These are phyloP conservation scores for Pantala flavescens DNA, from an alignment of 1,140 invertebrate genomes.

Conservation along the genomic window DNA sequence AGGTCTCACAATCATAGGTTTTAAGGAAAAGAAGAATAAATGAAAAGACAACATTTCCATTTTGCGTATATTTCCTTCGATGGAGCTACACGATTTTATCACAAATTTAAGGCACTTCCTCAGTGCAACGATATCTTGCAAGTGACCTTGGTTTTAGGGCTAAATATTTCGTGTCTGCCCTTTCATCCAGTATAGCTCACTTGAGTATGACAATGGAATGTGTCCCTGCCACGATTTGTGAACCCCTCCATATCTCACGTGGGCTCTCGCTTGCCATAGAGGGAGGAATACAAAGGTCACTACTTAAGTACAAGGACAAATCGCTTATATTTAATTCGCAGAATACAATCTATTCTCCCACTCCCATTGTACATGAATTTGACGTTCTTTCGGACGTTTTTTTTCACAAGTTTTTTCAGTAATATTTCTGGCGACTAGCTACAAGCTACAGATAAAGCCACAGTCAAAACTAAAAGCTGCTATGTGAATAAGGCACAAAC, in stretches of 20 bases:
- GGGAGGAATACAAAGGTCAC: constrained; percentile 13
- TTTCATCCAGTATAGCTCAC: constrained; percentile 10
- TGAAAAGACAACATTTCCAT: neutral
- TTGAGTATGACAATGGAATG: constrained; percentile 19
- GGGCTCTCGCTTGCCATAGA: constrained; percentile 15
- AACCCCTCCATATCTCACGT: constrained; percentile 17
- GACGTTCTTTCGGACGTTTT: constrained; percentile 17
- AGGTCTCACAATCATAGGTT: no score
- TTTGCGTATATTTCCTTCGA: constrained; percentile 22
- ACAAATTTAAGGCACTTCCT: constrained; percentile 24
- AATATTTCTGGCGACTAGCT: constrained; percentile 20
- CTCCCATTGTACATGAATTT: constrained; percentile 17
- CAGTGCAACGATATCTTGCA: constrained; percentile 21
- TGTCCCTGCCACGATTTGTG: constrained; percentile 19
- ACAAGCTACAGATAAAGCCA: constrained; percentile 20
- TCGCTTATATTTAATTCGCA: constrained; percentile 17
- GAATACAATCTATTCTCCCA: constrained; percentile 15
- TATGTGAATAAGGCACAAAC: constrained; percentile 24
- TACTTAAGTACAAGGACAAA: constrained; percentile 21
- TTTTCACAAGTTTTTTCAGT: constrained; percentile 13
- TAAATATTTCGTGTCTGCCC: constrained; percentile 4
- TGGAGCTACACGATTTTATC: constrained; percentile 24
- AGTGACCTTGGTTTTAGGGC: neutral
- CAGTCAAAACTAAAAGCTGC: constrained; percentile 22
- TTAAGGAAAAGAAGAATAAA: neutral